Percentiles rank a stretch among this genome's conserved stretches.
These are phyloP conservation scores for Blera fallax DNA, from an alignment of 2,888 invertebrate genomes.

Conservation along the genomic window DNA sequence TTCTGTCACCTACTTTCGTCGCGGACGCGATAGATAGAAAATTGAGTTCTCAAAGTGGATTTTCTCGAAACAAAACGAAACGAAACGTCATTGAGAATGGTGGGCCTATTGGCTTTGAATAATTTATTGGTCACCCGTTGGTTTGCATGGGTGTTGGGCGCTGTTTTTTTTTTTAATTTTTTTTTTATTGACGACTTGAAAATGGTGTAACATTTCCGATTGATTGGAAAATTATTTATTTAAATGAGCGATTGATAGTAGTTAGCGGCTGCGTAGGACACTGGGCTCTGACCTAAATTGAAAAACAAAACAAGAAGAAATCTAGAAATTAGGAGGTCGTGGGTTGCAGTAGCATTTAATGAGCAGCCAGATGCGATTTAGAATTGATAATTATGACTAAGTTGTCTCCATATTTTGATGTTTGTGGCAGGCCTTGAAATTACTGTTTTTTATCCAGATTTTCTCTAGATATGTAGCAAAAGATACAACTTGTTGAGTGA, in stretches of 20 bases:
- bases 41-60: constrained; percentile 60
- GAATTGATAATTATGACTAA: background rate
- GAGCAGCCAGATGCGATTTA: background rate
- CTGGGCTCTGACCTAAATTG: background rate
- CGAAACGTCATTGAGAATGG: constrained; percentile 23
- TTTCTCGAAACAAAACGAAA: constrained; percentile 41
- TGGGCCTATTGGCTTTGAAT: background rate
- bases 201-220: background rate
- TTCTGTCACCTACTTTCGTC: constrained; percentile 68
- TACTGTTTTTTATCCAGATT: too few relatives aligned
- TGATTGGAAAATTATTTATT: constrained; percentile 32
- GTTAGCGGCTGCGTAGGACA: background rate
- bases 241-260: background rate
- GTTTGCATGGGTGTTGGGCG: background rate
- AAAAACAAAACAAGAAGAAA: background rate
- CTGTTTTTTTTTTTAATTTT: background rate
- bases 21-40: constrained; percentile 32
- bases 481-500: too few relatives aligned
- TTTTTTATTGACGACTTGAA: background rate
- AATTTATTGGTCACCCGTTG: constrained; percentile 36
- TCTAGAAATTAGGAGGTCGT: background rate
- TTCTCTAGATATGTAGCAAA: too few relatives aligned
- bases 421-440: too few relatives aligned
- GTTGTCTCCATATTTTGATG: too few relatives aligned
- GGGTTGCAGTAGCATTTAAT: background rate